Percentiles rank a stretch among this genome's conserved stretches.
Evolutionary conservation across 2,113 vertebrate species (phyloP).

Genomic region (Stictonetta naevosa): DNA sequence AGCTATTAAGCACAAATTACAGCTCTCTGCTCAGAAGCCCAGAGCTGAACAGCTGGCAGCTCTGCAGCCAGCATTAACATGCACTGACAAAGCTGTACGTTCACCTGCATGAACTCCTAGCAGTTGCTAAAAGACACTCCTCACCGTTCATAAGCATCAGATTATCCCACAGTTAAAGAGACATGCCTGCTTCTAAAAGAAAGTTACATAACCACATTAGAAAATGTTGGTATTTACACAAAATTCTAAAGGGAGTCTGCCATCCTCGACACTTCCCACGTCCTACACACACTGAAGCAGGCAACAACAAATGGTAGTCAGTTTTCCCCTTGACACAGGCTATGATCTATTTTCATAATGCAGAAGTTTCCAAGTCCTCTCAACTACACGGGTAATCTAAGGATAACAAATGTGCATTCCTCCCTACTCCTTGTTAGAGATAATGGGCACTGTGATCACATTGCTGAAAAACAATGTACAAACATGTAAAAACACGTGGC

Average conservation of each 20-base stretch:
- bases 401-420: not conserved
- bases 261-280: not conserved
- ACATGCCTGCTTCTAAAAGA: not conserved
- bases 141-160: not conserved
- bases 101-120: not conserved
- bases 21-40: not conserved
- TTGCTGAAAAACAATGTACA: not conserved
- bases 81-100: not conserved
- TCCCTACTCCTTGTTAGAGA: not conserved
- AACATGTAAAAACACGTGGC: not conserved
- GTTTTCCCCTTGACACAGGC: not conserved
- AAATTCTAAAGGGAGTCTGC: not conserved
- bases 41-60: not conserved
- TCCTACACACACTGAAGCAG: not conserved
- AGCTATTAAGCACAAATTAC: not conserved
- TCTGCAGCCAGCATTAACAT: not conserved
- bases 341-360: not conserved
- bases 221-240: not conserved
- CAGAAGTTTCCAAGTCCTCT: not conserved
- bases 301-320: not conserved
- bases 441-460: not conserved
- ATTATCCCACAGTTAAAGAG: not conserved
- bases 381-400: not conserved
- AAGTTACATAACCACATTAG: not conserved
- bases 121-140: not conserved